Percentiles rank a stretch among this genome's conserved stretches.
phyloP scores from a whole-genome alignment of 2,113 vertebrate genomes.

The Struthio camelus region DNA sequence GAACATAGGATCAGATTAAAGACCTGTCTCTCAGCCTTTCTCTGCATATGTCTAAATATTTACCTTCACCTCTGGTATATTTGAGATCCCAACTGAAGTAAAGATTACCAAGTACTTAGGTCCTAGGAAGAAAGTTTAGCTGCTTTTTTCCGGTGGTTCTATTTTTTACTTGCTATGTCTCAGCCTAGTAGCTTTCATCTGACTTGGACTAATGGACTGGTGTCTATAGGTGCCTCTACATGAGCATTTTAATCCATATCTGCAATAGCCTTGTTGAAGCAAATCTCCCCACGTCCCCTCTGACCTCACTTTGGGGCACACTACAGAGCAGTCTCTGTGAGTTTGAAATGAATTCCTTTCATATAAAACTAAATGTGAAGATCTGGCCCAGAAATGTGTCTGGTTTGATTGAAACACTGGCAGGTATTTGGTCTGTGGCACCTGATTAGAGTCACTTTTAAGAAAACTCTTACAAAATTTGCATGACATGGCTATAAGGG shows the following conservation, averaged over 20 bases:
- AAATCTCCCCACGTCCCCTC: background rate
- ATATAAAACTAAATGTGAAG: background rate
- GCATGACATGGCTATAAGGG: background rate
- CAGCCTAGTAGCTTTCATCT: background rate
- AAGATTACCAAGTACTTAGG: background rate
- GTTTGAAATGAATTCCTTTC: background rate
- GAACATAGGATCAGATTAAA: background rate
- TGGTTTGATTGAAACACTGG: background rate
- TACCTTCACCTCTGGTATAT: background rate
- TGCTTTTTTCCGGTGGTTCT: background rate
- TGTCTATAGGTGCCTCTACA: background rate
- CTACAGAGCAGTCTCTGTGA: background rate
- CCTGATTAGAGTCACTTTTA: background rate
- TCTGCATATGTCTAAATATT: background rate
- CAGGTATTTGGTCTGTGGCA: background rate
- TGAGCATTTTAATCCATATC: background rate
- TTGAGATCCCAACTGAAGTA: background rate
- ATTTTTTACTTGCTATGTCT: background rate
- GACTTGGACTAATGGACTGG: background rate
- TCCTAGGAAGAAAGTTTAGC: background rate
- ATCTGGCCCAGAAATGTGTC: background rate
- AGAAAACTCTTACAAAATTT: background rate
- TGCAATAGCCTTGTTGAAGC: background rate
- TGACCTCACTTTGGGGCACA: background rate
- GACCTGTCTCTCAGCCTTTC: background rate